Percentiles rank a stretch among this genome's conserved stretches.
phyloP scores from a whole-genome alignment of 2,113 vertebrate species.

The Sarotherodon lohbergeri region DNA sequence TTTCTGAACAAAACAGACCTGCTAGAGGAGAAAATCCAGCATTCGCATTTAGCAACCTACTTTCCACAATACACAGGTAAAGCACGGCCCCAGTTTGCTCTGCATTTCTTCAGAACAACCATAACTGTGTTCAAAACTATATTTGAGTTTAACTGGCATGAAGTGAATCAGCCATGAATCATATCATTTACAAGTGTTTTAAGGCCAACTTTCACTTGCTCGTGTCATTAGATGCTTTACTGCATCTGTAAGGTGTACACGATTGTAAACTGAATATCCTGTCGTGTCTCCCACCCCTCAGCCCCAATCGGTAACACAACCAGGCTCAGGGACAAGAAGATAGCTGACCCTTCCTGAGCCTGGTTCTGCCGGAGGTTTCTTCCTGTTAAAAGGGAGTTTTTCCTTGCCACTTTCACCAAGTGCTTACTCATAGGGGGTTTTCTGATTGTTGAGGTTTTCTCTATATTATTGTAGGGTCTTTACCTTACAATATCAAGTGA shows the following conservation, averaged over 20 bases:
- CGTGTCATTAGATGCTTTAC: background rate
- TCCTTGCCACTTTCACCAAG: background rate
- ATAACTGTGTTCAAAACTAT: background rate
- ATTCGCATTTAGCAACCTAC: constrained; percentile 80
- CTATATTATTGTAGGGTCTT: background rate
- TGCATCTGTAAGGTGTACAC: background rate
- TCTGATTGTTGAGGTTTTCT: background rate
- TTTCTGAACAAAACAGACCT: constrained; percentile 90
- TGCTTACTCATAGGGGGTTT: background rate
- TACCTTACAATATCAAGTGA: background rate
- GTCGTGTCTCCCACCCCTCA: background rate
- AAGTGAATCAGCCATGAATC: background rate
- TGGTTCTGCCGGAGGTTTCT: background rate
- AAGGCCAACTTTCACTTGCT: background rate
- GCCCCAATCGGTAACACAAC: background rate
- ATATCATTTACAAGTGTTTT: background rate
- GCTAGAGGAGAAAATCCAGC: constrained; percentile 81
- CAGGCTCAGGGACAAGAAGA: background rate
- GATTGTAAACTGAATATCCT: background rate
- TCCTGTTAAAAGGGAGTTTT: background rate
- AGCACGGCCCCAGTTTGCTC: background rate
- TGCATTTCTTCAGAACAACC: background rate
- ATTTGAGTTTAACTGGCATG: background rate
- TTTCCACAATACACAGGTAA: constrained; percentile 80
- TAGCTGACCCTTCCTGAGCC: background rate